These are phyloP conservation scores for Vanacampus margaritifer DNA, from an alignment of 2,113 vertebrate species.

Conservation along the genomic window DNA sequence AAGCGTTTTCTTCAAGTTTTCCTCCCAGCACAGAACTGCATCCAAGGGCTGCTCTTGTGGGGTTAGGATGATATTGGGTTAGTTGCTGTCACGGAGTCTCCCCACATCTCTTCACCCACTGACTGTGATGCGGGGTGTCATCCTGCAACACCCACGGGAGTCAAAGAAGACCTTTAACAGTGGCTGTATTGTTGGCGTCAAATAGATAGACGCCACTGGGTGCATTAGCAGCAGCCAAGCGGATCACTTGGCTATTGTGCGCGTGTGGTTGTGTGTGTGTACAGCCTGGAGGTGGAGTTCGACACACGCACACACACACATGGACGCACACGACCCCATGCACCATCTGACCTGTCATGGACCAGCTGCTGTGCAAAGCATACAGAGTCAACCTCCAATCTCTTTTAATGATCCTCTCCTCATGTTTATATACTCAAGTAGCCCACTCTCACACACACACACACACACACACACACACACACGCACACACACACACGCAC, in stretches of 20 bases:
- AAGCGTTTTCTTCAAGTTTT: background rate
- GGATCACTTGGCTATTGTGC: slow-evolving; percentile 69
- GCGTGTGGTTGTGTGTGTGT: slow-evolving; percentile 66
- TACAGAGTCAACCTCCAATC: slow-evolving; percentile 69
- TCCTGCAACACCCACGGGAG: slow-evolving; percentile 35
- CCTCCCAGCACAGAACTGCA: no score
- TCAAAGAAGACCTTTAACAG: slow-evolving; percentile 66
- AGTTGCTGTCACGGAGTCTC: slow-evolving; percentile 22
- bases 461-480: no score
- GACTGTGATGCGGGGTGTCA: background rate
- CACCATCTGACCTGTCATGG: slow-evolving; percentile 68
- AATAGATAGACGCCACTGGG: slow-evolving; percentile 59
- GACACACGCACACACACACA: slow-evolving; percentile 24
- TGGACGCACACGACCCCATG: slow-evolving; percentile 29
- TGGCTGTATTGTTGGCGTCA: slow-evolving; percentile 60
- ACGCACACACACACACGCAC: background rate
- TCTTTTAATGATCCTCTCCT: slow-evolving; percentile 65
- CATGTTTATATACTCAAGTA: slow-evolving; percentile 41
- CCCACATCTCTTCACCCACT: background rate
- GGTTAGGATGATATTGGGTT: background rate
- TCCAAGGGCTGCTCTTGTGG: no score
- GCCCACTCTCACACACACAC: background rate
- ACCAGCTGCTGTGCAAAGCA: slow-evolving; percentile 72
- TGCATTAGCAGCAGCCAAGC: slow-evolving; percentile 69
- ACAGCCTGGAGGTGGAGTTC: slow-evolving; percentile 68